Evolutionary conservation across 92 coral and sea anemone genomes (phyloP).

Genomic region (Epizoanthus fatuus): DNA sequence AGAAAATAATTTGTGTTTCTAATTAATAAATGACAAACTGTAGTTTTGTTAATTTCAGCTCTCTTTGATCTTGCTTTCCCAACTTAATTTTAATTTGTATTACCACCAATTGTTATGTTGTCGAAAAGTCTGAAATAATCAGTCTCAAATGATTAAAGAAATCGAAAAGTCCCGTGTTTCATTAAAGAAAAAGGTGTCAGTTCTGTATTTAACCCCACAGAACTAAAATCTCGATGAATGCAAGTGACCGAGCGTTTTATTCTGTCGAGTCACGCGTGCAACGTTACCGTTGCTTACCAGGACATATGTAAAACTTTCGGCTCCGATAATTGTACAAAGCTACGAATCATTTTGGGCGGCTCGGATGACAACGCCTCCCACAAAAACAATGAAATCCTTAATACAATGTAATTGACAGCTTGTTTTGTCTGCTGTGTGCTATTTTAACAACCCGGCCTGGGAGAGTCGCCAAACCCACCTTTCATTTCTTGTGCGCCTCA

Average conservation of each 20-base stretch:
- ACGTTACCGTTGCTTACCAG: slow-evolving; percentile 6
- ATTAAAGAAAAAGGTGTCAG: neutral
- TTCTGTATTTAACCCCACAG: neutral
- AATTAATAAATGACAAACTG: no score
- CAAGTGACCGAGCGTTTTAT: neutral
- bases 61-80: neutral
- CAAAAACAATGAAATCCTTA: slow-evolving; percentile 69
- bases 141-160: slow-evolving; percentile 3
- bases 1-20: neutral
- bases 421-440: slow-evolving; percentile 68
- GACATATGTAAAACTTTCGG: neutral
- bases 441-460: slow-evolving; percentile 68
- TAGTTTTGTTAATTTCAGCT: neutral
- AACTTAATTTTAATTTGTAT: neutral
- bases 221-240: neutral
- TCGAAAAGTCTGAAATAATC: neutral
- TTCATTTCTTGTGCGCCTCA: slow-evolving; percentile 32
- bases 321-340: slow-evolving; percentile 30
- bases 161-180: neutral
- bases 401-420: slow-evolving; percentile 84
- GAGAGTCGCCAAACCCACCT: slow-evolving; percentile 38
- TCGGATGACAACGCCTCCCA: slow-evolving; percentile 41
- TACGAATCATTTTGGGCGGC: slow-evolving; percentile 30
- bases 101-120: slow-evolving; percentile 9
- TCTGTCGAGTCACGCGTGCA: neutral